These are phyloP conservation scores for Meloidogyne exigua DNA, from an alignment of 1,140 invertebrate species.

Conservation along the genomic window DNA sequence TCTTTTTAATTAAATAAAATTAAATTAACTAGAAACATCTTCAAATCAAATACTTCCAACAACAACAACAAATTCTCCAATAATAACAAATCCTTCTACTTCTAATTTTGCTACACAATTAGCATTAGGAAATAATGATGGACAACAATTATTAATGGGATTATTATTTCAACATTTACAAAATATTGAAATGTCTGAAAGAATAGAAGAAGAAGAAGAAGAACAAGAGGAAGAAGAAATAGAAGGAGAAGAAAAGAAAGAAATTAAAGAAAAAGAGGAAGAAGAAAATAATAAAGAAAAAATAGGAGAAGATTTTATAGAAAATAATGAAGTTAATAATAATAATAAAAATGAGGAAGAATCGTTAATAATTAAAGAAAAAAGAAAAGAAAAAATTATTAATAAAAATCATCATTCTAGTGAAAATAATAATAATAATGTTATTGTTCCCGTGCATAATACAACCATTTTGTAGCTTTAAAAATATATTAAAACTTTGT, in stretches of 20 bases:
- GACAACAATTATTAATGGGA: neutral
- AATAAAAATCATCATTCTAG: neutral
- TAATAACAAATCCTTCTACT: neutral
- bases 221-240: neutral
- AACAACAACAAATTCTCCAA: slow-evolving; percentile 4
- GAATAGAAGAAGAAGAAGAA: neutral
- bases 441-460: slow-evolving; percentile 2
- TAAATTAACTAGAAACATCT: too few relatives aligned
- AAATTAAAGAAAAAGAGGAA: neutral
- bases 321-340: neutral
- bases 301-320: neutral
- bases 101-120: neutral
- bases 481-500: neutral
- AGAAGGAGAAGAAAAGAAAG: too few relatives aligned
- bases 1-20: too few relatives aligned
- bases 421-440: neutral
- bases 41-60: neutral
- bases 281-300: neutral
- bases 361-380: neutral
- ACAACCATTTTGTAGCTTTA: neutral
- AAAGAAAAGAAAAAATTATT: neutral
- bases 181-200: neutral
- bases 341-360: too few relatives aligned
- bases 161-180: slow-evolving; percentile 5
- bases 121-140: neutral